phyloP scores from a whole-genome alignment of 1,140 invertebrate species.

The Harlomillsia oculata region DNA sequence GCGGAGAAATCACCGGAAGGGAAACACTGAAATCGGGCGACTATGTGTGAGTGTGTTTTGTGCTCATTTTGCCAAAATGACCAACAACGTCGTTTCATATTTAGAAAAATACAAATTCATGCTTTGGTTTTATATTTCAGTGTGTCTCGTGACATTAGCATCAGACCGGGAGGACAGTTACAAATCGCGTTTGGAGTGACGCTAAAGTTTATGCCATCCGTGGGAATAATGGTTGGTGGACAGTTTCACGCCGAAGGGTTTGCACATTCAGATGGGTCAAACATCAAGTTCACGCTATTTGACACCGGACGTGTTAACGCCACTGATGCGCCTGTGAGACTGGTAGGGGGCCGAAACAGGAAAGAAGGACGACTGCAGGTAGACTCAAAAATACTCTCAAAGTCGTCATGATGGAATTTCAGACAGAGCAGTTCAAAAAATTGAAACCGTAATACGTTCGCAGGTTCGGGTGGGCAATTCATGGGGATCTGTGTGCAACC shows the following conservation, averaged over 20 bases:
- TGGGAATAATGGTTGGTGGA: conserved; percentile 94
- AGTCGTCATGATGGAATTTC: background rate
- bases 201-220: conserved; percentile 66
- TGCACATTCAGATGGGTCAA: conserved; percentile 46
- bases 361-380: conserved; percentile 73
- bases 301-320: conserved; percentile 57
- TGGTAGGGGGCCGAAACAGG: conserved; percentile 61
- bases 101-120: background rate
- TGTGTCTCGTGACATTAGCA: conserved; percentile 68
- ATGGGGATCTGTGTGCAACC: conserved; percentile 97
- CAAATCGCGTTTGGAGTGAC: conserved; percentile 76
- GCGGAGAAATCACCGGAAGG: conserved; percentile 78
- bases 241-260: conserved; percentile 68
- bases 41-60: conserved; percentile 50
- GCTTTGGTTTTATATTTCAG: conserved; percentile 22
- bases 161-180: conserved; percentile 75
- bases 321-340: conserved; percentile 54
- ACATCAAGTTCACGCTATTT: conserved; percentile 47
- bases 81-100: background rate
- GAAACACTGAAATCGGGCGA: conserved; percentile 64
- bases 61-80: background rate
- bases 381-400: conserved; percentile 9
- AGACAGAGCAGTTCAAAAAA: background rate
- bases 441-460: conserved; percentile 30
- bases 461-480: conserved; percentile 63